Evolutionary conservation across 2,888 invertebrate species (phyloP).

Genomic region (Chironomus tentans): DNA sequence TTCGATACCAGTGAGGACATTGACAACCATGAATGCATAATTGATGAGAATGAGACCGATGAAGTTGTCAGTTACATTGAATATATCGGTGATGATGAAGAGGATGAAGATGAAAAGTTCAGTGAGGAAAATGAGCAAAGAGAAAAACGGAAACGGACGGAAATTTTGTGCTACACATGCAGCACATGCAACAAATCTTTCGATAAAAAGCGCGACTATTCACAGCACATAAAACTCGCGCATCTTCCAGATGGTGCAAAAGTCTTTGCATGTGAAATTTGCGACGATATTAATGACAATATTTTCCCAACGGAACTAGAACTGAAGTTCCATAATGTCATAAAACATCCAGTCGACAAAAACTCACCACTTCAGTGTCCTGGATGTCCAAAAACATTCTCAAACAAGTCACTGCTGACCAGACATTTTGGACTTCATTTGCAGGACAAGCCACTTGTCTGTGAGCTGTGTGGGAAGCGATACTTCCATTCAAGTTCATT

Average conservation of each 20-base stretch:
- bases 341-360: background rate
- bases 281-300: background rate
- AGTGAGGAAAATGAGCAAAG: background rate
- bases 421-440: background rate
- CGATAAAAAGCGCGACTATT: background rate
- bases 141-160: background rate
- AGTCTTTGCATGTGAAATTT: background rate
- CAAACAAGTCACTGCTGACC: background rate
- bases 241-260: background rate
- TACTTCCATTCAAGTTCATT: background rate
- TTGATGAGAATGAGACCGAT: background rate
- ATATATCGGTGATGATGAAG: background rate
- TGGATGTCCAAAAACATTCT: background rate
- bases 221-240: background rate
- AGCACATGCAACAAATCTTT: background rate
- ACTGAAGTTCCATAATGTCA: background rate
- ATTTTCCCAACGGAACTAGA: background rate
- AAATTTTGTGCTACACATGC: background rate
- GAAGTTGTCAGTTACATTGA: background rate
- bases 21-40: background rate
- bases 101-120: background rate
- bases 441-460: background rate
- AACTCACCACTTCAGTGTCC: background rate
- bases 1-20: background rate
- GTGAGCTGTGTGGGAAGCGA: background rate